These are phyloP conservation scores for Proteles cristata DNA, from an alignment of 2,113 vertebrate genomes.

Conservation along the genomic window DNA sequence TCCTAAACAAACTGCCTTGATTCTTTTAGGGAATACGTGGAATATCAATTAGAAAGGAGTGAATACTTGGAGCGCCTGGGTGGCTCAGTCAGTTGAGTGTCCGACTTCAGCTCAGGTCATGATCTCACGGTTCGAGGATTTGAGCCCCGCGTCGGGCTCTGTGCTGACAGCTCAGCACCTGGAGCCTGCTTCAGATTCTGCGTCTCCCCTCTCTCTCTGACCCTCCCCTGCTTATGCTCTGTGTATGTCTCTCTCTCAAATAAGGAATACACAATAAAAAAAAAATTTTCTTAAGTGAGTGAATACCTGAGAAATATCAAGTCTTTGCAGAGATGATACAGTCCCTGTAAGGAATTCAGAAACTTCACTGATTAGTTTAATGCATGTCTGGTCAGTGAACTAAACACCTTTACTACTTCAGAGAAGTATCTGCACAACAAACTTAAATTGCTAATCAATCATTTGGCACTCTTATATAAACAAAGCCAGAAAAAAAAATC, in stretches of 20 bases:
- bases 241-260: too few relatives aligned
- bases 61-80: neutral
- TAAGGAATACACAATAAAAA: too few relatives aligned
- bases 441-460: neutral
- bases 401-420: neutral
- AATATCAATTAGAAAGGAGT: neutral
- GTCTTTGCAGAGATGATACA: neutral
- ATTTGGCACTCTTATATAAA: constrained; percentile 3
- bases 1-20: neutral
- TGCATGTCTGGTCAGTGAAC: neutral
- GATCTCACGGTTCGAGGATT: too few relatives aligned
- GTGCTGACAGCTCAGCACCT: too few relatives aligned
- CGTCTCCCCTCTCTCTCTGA: too few relatives aligned
- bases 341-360: neutral
- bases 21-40: neutral
- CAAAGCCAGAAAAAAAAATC: neutral
- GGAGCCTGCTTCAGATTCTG: too few relatives aligned
- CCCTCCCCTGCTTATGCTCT: too few relatives aligned
- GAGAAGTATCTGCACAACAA: neutral
- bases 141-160: too few relatives aligned
- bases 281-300: neutral
- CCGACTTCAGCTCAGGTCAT: too few relatives aligned
- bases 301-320: neutral
- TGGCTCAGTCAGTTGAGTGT: too few relatives aligned
- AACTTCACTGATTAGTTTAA: neutral